Evolutionary conservation across 2,888 invertebrate species (phyloP), one percentile per base, ranked within the genome.

Genomic region (Trypoxylon attenuatum): DNA sequence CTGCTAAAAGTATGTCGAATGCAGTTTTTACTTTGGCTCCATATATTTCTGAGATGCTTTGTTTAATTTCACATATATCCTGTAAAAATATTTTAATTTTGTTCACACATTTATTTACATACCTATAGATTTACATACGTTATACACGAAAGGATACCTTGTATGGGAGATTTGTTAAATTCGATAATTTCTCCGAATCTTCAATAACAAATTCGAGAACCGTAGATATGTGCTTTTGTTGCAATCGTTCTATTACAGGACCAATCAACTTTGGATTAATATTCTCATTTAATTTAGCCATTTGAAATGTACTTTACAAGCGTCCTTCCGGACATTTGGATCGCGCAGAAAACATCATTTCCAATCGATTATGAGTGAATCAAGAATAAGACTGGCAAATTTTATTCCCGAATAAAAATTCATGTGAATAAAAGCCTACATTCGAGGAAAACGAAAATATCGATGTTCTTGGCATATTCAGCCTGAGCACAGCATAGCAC

Each of bases 181-280:
- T 80, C 29, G 88, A 82, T 64, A 93, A 78, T 73, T 89, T 90
- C 61, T 90, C 89, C 13, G 88, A 83, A 76, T 91, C 90, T 77
- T 89, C 89, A 71, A 88, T 84, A 59, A 92, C 83, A 83, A 92
- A 91, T 77, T 92, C 90, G 27, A 89, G 78, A 38, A 90, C 83
- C 6, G 90, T 91, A 63, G 79, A 86, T 61, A 93, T 89, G 53
- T 89, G 88, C 77, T 89, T 89, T 56, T 87, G 87, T 42, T 86
- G 76, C n/a, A 92, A 87, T 62, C 77, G 78, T 69, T 88, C 85
- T 22, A 91, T 47, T 21, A 88, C 76, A 59, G 76, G 79, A 63
- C 89, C 87, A 1, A 88, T 87, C 10, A 92, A 79, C 47, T 83
- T 73, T 13, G 79, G 73, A 79, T 87, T 83, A 15, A 78, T 56